Evolutionary conservation across 1,140 invertebrate species (phyloP).

Genomic region (Drepana arcuata): DNA sequence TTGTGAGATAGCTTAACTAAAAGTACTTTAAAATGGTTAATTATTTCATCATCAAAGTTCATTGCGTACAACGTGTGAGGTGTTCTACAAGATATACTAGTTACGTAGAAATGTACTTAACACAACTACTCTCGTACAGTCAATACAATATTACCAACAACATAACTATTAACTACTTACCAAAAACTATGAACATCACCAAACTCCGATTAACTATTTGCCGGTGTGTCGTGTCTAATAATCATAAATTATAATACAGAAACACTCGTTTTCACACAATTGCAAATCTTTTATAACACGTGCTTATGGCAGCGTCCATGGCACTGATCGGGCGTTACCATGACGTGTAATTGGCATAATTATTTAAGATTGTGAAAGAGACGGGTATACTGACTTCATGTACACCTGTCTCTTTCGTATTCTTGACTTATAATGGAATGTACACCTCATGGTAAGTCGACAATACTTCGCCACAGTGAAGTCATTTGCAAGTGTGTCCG

Average conservation of each 20-base stretch:
- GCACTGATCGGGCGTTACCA: too few relatives aligned
- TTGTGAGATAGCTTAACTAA: too few relatives aligned
- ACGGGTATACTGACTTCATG: too few relatives aligned
- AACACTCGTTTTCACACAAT: conserved; percentile 3
- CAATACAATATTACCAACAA: conserved; percentile 54
- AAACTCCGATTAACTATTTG: conserved; percentile 33
- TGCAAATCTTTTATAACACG: neutral
- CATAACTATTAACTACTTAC: conserved; percentile 52
- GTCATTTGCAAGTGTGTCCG: conserved; percentile 33
- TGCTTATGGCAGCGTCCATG: too few relatives aligned
- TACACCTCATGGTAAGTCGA: too few relatives aligned
- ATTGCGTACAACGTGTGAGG: conserved; percentile 48
- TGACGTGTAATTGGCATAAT: too few relatives aligned
- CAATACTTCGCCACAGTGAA: too few relatives aligned
- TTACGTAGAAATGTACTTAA: conserved; percentile 60
- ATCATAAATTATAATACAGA: conserved; percentile 16
- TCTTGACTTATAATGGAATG: too few relatives aligned
- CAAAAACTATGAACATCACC: conserved; percentile 49
- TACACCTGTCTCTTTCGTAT: too few relatives aligned
- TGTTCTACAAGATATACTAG: conserved; percentile 43
- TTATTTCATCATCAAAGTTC: too few relatives aligned
- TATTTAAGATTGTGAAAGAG: too few relatives aligned
- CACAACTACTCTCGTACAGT: conserved; percentile 37
- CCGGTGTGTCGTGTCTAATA: conserved; percentile 28
- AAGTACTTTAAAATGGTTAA: neutral